Evolutionary conservation across 35 echinoderm and acorn worm genomes (phyloP), one percentile per base, ranked within the genome.

Genomic region (Strongylocentrotus purpuratus): DNA sequence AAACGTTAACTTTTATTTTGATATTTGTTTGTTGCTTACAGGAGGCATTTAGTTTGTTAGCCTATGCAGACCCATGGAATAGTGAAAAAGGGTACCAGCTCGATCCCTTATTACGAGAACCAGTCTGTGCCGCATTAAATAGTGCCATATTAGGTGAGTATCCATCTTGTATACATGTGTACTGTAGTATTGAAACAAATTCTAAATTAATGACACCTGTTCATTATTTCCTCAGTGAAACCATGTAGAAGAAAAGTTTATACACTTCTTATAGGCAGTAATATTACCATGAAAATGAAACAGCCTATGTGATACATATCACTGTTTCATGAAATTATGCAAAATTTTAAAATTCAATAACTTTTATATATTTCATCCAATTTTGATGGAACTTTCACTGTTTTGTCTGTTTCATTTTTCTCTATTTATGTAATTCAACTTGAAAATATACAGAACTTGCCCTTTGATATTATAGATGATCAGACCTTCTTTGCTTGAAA

Each of bases 41-140:
- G 98, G 97, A 99, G 97, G 98, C 98, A 96, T 99, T 99, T 95
- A 99, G 98, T 96, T 92, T 99, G 86, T 94, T 99, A 92, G 98
- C 98, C 31, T 99, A 99, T 96, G 94, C 98, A 52, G 98, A 99
- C 95, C 98, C 98, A 94, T 99, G 96, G 97, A 97, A 94, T 90
- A 99, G 98, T 97, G 97, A 97, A n/a, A 97, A 98, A 46, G 98
- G 98, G 45, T 99, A 98, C 94, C 98, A 99, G 95, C 94, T 99
- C 85, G 96, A 99, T 90, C 96, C 98, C 92, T 78, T 99, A 87
- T 95, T 95, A 92, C 95, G 98, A 94, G 98, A 99, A 97, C 98
- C 98, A 94, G 98, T 99, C 88, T 99, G 97, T 97, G 97, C 98
- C 93, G 96, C 98, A 59, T 96, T 99, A 35, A 99, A 99, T 92